Percentiles rank a stretch among this genome's conserved stretches.
Conservation (phyloP, 2,888 invertebrate species). For the Eutolmus rufibarbis region DNA sequence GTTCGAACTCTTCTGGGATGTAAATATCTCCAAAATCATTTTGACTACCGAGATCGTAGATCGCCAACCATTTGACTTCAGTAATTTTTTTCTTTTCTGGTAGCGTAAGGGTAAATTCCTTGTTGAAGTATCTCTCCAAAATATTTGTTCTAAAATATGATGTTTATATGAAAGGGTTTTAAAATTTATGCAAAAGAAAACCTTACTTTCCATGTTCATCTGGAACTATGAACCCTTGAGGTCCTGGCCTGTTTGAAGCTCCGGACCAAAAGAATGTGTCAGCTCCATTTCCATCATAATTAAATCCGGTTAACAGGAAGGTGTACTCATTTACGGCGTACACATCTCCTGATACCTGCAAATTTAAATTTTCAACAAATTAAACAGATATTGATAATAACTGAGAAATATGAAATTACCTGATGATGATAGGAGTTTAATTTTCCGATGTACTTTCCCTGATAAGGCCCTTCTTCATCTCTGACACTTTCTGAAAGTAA, state of each 20-base stretch:
- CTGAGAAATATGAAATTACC: conserved; percentile 55
- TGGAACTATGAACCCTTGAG: conserved; percentile 90
- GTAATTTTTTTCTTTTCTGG: conserved; percentile 87
- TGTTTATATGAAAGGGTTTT: neutral
- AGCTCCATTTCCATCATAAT: conserved; percentile 88
- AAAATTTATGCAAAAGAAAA: neutral
- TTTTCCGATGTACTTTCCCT: conserved; percentile 82
- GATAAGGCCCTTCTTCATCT: conserved; percentile 77
- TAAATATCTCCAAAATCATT: conserved; percentile 90
- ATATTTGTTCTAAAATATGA: conserved; percentile 75
- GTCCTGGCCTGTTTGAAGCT: conserved; percentile 84
- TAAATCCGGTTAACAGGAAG: conserved; percentile 79
- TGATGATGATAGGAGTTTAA: conserved; percentile 90
- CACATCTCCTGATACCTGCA: conserved; percentile 82
- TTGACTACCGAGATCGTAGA: conserved; percentile 86
- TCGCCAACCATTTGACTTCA: conserved; percentile 87
- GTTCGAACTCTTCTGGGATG: conserved; percentile 88
- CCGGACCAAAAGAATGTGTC: conserved; percentile 96
- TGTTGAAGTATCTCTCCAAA: conserved; percentile 83
- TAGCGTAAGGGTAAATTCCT: conserved; percentile 80
- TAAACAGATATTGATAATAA: neutral
- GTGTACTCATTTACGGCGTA: conserved; percentile 89
- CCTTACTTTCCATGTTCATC: conserved; percentile 83
- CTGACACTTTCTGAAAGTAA: conserved; percentile 53
- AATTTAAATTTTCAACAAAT: neutral